Percentiles rank a stretch among this genome's conserved stretches.
Evolutionary conservation across 1,140 invertebrate species (phyloP).

Genomic region (Brachionus sp.): DNA sequence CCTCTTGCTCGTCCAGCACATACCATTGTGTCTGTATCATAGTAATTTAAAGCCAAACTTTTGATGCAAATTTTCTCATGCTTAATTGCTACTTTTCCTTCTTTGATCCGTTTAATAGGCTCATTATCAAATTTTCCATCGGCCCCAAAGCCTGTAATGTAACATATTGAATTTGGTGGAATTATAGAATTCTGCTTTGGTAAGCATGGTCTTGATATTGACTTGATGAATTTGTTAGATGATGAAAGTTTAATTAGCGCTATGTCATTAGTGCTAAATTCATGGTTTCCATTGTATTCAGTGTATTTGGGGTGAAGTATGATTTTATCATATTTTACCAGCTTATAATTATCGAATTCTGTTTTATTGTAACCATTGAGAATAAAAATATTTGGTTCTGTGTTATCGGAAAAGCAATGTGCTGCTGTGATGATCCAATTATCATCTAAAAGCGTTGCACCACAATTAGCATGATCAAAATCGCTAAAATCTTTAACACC

Average conservation of each 20-base stretch:
- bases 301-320: slow-evolving; percentile 20
- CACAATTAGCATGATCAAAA: slow-evolving; percentile 40
- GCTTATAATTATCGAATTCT: not conserved
- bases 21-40: slow-evolving; percentile 16
- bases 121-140: not conserved
- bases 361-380: slow-evolving; percentile 21
- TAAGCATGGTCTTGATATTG: not conserved
- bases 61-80: slow-evolving; percentile 36
- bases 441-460: slow-evolving; percentile 31
- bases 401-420: slow-evolving; percentile 33
- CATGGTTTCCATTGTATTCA: slow-evolving; percentile 18
- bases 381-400: slow-evolving; percentile 32
- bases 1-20: slow-evolving; percentile 34
- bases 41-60: not conserved
- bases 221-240: not conserved
- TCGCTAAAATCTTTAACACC: not conserved
- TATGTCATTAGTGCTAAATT: slow-evolving; percentile 34
- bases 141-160: slow-evolving; percentile 38
- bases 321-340: slow-evolving; percentile 33
- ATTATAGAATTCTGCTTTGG: slow-evolving; percentile 24
- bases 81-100: slow-evolving; percentile 39
- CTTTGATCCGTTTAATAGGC: not conserved
- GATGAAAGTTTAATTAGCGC: not conserved
- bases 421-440: slow-evolving; percentile 42
- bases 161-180: slow-evolving; percentile 38